Evolutionary conservation across 2,888 invertebrate genomes (phyloP), one percentile per base, ranked within the genome.

Genomic region (Macaria liturata): DNA sequence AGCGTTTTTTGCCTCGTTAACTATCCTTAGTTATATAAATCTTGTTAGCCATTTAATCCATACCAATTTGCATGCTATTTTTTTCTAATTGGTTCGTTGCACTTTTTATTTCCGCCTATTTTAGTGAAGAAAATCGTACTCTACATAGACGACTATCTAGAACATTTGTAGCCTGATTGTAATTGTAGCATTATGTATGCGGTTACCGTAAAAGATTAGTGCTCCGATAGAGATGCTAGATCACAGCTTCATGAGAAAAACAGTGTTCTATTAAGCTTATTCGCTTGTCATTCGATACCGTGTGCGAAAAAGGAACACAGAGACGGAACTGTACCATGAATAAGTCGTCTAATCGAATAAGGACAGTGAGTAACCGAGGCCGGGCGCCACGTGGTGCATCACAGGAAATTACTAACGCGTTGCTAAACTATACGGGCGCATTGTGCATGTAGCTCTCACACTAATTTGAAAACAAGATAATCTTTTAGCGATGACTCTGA

Each of bases 401-500:
- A 69, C 84, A 83, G 85, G 83, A 86, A 86, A 84, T 82, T 69
- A 73, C 71, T 69, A 54, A 75, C 66, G 71, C 76, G 67, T 80
- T 77, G 64, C 60, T 46, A 66, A 64, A 67, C 57, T 65, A 68
- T 70, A 69, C 65, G 20, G 20, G 20, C 20, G 55, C 66, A 68
- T 71, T 66, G 66, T 71, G 54, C 39, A 52, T 59, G 9, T 40
- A 43, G 32, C 44, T 54, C 50, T 44, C 54, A 54, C 49, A 43
- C 44, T 32, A 46, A 40, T 54, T 54, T 49, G 43, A 45, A 62
- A 59, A 49, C 39, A 32, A 42, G 42, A 4, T 37, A 59, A 40
- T 54, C 49, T 52, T 54, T 54, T 8, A 20, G 31, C 42, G 40
- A 57, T 48, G 57, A 52, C 40, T 30, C 9, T 45, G 7, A 44